phyloP scores from a whole-genome alignment of 1,140 invertebrate species.

The Cheumatopsyche charites region DNA sequence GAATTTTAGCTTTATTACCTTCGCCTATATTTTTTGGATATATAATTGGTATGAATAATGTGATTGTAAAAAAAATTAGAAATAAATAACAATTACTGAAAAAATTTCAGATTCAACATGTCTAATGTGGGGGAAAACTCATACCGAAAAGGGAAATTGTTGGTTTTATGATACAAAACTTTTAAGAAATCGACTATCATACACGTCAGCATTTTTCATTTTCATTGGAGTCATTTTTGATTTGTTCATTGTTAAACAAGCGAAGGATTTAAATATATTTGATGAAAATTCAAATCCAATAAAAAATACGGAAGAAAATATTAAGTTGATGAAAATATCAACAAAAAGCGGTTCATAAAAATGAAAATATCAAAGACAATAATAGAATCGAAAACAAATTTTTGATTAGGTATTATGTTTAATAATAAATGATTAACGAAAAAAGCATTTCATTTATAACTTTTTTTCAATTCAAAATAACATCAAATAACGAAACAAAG shows the following conservation, averaged over 20 bases:
- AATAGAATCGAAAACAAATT: no score
- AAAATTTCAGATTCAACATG: slow-evolving; percentile 65
- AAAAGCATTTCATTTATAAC: no score
- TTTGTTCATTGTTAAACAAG: slow-evolving; percentile 70
- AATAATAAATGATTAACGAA: no score
- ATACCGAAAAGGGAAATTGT: slow-evolving; percentile 72
- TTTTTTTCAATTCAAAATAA: no score
- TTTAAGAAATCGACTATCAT: slow-evolving; percentile 69
- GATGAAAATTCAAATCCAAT: slow-evolving; percentile 52
- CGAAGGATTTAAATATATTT: slow-evolving; percentile 73
- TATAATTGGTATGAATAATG: slow-evolving; percentile 65
- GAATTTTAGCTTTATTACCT: slow-evolving; percentile 73
- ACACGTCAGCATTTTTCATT: slow-evolving; percentile 70
- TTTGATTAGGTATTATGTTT: no score
- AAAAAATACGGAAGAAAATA: background rate
- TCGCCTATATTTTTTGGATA: slow-evolving; percentile 75
- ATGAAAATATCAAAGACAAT: no score
- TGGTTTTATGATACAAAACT: slow-evolving; percentile 72
- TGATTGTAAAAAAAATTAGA: no score
- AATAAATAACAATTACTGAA: no score
- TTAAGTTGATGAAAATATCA: background rate
- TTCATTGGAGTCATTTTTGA: slow-evolving; percentile 69
- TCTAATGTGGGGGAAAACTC: slow-evolving; percentile 77
- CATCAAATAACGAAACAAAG: no score
- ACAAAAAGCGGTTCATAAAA: no score